Conservation (phyloP, 2,113 vertebrate genomes). For the Gadus chalcogrammus region DNA sequence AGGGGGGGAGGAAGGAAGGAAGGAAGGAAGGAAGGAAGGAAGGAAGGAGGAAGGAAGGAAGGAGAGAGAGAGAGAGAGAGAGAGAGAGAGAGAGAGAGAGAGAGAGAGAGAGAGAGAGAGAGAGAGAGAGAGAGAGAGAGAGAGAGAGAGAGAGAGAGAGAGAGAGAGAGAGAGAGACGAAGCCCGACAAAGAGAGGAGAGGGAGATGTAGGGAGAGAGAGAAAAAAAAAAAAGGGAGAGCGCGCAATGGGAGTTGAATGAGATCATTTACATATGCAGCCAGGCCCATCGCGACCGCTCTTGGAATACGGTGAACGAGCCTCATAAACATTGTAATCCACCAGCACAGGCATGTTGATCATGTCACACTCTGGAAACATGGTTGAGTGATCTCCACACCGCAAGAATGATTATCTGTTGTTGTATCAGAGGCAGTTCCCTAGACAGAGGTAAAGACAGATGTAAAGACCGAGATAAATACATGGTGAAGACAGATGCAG, state of each 20-base stretch:
- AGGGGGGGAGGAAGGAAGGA: slow-evolving; percentile 10
- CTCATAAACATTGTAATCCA: slow-evolving; percentile 55
- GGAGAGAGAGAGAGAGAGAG: too few species aligned
- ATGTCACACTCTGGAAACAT: slow-evolving; percentile 25
- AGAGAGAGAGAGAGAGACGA: too few species aligned
- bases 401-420: slow-evolving; percentile 22
- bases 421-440: slow-evolving; percentile 18
- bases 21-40: too few species aligned
- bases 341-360: slow-evolving; percentile 36
- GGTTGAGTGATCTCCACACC: slow-evolving; percentile 25
- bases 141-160: too few species aligned
- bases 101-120: too few species aligned
- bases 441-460: slow-evolving; percentile 3
- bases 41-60: too few species aligned
- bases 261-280: slow-evolving; percentile 48
- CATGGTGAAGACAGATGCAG: too few species aligned
- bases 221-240: slow-evolving; percentile 7
- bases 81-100: too few species aligned
- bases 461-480: too few species aligned
- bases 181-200: too few species aligned
- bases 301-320: slow-evolving; percentile 6
- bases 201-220: neutral
- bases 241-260: too few species aligned
- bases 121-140: too few species aligned
- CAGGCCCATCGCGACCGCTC: neutral